Evolutionary conservation across 2,113 vertebrate species (phyloP), one percentile per base, ranked within the genome.

Genomic region (Sterna hirundo): DNA sequence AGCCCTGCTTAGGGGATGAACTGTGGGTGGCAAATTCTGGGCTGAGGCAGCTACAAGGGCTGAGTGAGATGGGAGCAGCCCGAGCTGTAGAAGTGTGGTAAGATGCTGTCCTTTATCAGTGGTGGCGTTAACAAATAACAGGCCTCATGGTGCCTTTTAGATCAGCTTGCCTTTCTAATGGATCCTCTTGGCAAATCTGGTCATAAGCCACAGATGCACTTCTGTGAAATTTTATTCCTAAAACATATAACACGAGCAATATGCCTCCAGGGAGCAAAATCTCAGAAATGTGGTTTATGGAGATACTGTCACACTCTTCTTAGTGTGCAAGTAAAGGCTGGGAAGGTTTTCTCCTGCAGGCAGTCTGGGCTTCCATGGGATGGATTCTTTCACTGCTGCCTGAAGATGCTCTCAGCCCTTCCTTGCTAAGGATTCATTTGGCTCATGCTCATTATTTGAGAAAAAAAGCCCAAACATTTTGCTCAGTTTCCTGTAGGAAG

Each of bases 1-100:
- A 94, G 44, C n/a, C n/a, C 15, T 82, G 65, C 57, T 91, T 82
- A 72, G 52, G 44, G 77, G 29, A 54, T 84, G 66, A 94, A 38
- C 69, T 49, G 55, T 93, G 93, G 74, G 93, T 94, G 94, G 94
- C 85, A 88, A 80, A 91, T 91, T 86, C 71, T 60, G 64, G 66
- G 32, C 11, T 14, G 51, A 92, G 34, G 79, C 79, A 88, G 60
- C 54, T 86, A 30, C 30, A 46, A n/a, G 40, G 44, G 57, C 65
- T 79, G 76, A 79, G 30, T 17, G 55, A 76, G 55, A 69, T 13
- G 49, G 40, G 61, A 90, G 19, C 58, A 79, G 57, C 32, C 49
- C 0, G 4, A 77, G 61, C 66, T 65, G 70, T 10, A 94, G 27
- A 82, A 75, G 44, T 15, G 20, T 68, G 82, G 74, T 15, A 58